Conservation (phyloP, 2,113 vertebrate genomes). For the Abramis brama region DNA sequence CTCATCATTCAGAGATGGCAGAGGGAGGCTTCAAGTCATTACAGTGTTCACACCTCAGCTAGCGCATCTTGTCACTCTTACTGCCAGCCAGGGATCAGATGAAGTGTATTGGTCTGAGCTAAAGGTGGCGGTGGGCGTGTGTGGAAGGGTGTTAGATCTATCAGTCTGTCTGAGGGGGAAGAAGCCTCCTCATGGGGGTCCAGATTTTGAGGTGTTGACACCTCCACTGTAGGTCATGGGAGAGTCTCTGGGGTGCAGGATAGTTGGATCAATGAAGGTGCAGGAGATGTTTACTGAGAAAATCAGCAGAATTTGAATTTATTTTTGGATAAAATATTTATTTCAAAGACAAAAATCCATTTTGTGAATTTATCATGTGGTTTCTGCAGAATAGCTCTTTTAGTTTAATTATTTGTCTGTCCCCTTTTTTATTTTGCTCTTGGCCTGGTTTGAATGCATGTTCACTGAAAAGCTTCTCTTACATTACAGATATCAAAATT, state of each 20-base stretch:
- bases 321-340: not conserved
- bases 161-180: conserved; percentile 46
- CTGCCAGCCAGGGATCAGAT: conserved; percentile 29
- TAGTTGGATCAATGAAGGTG: not conserved
- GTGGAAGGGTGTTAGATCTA: conserved; percentile 55
- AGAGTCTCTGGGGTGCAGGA: conserved; percentile 31
- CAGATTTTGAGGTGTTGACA: conserved; percentile 52
- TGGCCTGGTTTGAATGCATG: no score
- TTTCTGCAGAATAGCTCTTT: not conserved
- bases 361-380: not conserved
- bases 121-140: conserved; percentile 16
- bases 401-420: no score
- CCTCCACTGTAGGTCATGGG: conserved; percentile 55
- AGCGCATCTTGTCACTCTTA: not conserved
- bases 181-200: conserved; percentile 25
- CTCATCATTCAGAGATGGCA: not conserved
- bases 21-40: conserved; percentile 18
- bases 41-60: conserved; percentile 20
- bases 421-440: no score
- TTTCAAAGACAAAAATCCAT: not conserved
- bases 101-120: conserved; percentile 34
- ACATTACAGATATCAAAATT: no score
- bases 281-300: not conserved
- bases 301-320: not conserved
- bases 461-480: no score